These are phyloP conservation scores for Chiroxiphia lanceolata DNA, from an alignment of 2,797 vertebrate genomes.

Conservation along the genomic window DNA sequence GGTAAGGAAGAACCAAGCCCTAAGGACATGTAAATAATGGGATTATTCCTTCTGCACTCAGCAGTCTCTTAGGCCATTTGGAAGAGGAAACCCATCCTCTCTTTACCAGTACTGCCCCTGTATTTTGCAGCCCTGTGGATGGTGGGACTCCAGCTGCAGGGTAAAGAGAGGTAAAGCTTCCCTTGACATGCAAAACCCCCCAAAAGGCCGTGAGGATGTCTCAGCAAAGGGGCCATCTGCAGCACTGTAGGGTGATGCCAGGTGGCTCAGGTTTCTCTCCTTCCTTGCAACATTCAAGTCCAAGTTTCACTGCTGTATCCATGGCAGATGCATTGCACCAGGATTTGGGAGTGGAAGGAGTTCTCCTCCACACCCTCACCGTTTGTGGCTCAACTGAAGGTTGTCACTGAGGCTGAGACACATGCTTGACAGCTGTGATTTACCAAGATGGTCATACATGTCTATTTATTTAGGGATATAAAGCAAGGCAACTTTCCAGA, in stretches of 20 bases:
- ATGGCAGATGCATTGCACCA: not conserved
- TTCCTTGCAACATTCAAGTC: not conserved
- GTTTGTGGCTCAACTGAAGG: not conserved
- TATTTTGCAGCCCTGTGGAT: not conserved
- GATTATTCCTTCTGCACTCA: not conserved
- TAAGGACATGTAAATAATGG: not conserved
- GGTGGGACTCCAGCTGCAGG: accelerated
- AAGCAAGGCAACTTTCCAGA: not conserved
- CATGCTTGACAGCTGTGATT: not conserved
- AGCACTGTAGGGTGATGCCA: accelerated
- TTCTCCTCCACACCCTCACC: not conserved
- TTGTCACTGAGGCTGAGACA: not conserved
- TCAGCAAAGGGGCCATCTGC: not conserved
- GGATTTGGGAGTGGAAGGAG: not conserved
- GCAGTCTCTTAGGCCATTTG: not conserved
- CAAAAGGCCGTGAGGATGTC: accelerated
- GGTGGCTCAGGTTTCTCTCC: not conserved
- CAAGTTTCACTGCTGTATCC: not conserved
- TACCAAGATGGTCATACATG: not conserved
- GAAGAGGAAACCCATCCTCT: not conserved
- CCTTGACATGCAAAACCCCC: not conserved
- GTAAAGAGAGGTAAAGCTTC: not conserved
- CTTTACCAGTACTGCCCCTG: not conserved
- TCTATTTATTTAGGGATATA: not conserved
- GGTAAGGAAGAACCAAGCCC: not conserved